Evolutionary conservation across 64 coral and sea anemone species (phyloP).

Genomic region (Catalaphyllia jardinei): DNA sequence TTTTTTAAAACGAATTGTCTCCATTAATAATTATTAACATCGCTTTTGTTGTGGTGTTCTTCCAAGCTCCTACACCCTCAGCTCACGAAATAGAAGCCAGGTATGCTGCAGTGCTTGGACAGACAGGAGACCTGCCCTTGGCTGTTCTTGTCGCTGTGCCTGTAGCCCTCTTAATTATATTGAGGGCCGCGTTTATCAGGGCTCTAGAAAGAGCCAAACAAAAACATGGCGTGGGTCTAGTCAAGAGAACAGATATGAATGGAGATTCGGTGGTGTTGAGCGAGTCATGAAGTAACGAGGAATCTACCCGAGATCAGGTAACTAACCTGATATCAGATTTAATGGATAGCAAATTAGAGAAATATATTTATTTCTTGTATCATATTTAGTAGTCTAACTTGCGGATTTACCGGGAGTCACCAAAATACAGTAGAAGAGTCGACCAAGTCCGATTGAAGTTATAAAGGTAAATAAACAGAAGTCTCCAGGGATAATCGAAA

Average conservation of each 20-base stretch:
- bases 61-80: not conserved
- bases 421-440: no score
- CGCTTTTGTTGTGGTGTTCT: not conserved
- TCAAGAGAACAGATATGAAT: not conserved
- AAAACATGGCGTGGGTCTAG: not conserved
- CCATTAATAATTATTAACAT: no score
- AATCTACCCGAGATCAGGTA: not conserved
- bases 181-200: constrained; percentile 25
- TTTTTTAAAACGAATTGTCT: no score
- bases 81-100: not conserved
- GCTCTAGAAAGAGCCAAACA: constrained; percentile 16
- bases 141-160: constrained; percentile 49
- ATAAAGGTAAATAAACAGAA: no score
- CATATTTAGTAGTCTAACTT: no score
- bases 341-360: no score
- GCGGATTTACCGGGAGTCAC: no score
- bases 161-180: constrained; percentile 11
- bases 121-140: constrained; percentile 11
- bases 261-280: not conserved
- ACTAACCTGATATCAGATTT: not conserved
- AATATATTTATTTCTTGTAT: no score
- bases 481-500: not conserved
- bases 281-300: not conserved
- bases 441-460: no score
- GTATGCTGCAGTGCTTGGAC: not conserved